These are phyloP conservation scores for Xanthia icteritia DNA, from an alignment of 2,888 invertebrate genomes.

Conservation along the genomic window DNA sequence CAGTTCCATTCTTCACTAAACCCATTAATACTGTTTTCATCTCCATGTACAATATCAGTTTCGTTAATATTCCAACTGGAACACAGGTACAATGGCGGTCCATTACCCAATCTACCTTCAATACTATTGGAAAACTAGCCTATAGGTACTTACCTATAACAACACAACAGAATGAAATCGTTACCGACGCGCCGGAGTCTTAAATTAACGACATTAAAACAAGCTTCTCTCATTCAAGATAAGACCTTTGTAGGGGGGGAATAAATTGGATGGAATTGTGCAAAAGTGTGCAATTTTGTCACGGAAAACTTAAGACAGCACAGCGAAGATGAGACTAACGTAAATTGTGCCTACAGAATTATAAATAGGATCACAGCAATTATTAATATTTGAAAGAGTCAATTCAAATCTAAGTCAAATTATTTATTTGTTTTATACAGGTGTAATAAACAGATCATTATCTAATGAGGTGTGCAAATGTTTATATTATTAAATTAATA, in stretches of 20 bases:
- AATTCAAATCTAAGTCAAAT: too few relatives aligned
- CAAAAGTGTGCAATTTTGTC: slow-evolving; percentile 70
- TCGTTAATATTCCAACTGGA: slow-evolving; percentile 34
- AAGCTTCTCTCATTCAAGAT: slow-evolving; percentile 87
- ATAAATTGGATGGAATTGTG: slow-evolving; percentile 83
- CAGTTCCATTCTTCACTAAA: background rate
- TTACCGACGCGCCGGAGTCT: slow-evolving; percentile 79
- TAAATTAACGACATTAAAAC: slow-evolving; percentile 88
- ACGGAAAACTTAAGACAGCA: slow-evolving; percentile 49
- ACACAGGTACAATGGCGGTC: slow-evolving; percentile 36
- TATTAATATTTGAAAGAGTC: background rate
- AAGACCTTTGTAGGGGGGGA: slow-evolving; percentile 84
- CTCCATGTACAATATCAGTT: slow-evolving; percentile 28
- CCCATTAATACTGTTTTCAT: background rate
- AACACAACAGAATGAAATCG: slow-evolving; percentile 82
- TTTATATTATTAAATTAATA: too few relatives aligned
- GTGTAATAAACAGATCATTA: too few relatives aligned
- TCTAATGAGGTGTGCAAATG: too few relatives aligned
- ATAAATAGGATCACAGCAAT: background rate
- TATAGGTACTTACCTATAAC: slow-evolving; percentile 37
- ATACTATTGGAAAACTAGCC: slow-evolving; percentile 60
- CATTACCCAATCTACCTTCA: slow-evolving; percentile 61
- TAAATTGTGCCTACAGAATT: background rate
- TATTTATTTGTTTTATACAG: too few relatives aligned
- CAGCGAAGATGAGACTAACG: slow-evolving; percentile 2